Evolutionary conservation across 2,113 vertebrate genomes (phyloP).

Genomic region (Cryptotis parvus): DNA sequence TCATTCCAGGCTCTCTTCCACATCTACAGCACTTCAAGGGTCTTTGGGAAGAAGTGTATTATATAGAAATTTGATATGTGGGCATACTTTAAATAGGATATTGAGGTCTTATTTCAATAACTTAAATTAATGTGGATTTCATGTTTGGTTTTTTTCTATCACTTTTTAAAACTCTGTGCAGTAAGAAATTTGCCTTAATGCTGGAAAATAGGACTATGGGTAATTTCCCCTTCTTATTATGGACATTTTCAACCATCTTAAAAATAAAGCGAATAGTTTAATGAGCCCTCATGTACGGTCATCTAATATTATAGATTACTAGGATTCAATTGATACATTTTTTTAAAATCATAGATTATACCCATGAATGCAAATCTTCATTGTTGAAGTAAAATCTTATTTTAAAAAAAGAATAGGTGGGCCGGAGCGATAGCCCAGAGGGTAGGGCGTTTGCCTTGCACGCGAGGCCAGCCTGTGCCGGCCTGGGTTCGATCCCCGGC

Average conservation of each 20-base stretch:
- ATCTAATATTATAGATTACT: constrained; percentile 44
- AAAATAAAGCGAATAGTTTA: constrained; percentile 52
- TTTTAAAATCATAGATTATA: constrained; percentile 60
- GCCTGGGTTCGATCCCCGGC: no score
- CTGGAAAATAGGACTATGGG: constrained; percentile 61
- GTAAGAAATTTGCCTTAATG: constrained; percentile 64
- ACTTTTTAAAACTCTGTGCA: constrained; percentile 63
- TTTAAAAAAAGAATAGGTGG: no score
- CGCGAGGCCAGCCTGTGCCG: no score
- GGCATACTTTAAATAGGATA: constrained; percentile 65
- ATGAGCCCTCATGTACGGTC: constrained; percentile 53
- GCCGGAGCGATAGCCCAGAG: no score
- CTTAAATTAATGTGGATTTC: constrained; percentile 66
- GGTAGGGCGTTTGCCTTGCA: no score
- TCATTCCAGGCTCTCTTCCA: constrained; percentile 19
- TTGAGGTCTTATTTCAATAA: constrained; percentile 51
- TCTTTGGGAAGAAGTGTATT: constrained; percentile 44
- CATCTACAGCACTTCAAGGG: constrained; percentile 23
- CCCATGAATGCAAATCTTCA: constrained; percentile 38
- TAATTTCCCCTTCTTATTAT: constrained; percentile 42
- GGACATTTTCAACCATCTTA: constrained; percentile 40
- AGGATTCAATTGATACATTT: constrained; percentile 56
- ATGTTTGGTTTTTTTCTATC: constrained; percentile 46
- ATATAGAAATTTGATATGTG: constrained; percentile 63
- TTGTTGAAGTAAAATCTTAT: constrained; percentile 70